These are phyloP conservation scores for Sipha flava DNA, from an alignment of 1,140 invertebrate species.

Conservation along the genomic window DNA sequence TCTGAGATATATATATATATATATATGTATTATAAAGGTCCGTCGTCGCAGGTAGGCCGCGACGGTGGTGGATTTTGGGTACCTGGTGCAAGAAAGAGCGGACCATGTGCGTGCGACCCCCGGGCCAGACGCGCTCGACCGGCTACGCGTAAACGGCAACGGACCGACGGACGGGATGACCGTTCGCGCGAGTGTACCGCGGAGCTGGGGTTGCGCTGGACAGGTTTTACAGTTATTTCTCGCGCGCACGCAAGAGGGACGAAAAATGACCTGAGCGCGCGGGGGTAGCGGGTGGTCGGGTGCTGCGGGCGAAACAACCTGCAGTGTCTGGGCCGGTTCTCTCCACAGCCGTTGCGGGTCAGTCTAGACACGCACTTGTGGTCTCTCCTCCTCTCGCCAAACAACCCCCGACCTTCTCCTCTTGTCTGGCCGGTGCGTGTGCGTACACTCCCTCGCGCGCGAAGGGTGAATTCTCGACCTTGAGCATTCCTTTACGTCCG, in stretches of 20 bases:
- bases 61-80: no score
- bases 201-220: neutral
- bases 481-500: slow-evolving; percentile 20
- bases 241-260: neutral
- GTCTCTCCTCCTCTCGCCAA: neutral
- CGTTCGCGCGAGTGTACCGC: neutral
- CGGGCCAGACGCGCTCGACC: neutral
- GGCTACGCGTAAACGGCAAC: neutral
- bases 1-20: no score
- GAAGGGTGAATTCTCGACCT: slow-evolving; percentile 25
- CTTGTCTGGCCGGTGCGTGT: neutral
- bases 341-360: neutral
- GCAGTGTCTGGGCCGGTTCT: neutral
- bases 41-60: no score
- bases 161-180: neutral
- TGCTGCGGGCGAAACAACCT: slow-evolving; percentile 21
- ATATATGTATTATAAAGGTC: no score
- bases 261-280: neutral
- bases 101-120: no score
- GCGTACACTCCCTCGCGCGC: neutral
- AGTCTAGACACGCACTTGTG: slow-evolving; percentile 26
- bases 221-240: slow-evolving; percentile 28
- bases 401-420: neutral
- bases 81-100: no score
- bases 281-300: neutral